A percentile compares a stretch with the other conserved stretches of the same genome.
These are phyloP conservation scores for Hyperopisus bebe DNA, from an alignment of 2,113 vertebrate genomes.

Conservation along the genomic window DNA sequence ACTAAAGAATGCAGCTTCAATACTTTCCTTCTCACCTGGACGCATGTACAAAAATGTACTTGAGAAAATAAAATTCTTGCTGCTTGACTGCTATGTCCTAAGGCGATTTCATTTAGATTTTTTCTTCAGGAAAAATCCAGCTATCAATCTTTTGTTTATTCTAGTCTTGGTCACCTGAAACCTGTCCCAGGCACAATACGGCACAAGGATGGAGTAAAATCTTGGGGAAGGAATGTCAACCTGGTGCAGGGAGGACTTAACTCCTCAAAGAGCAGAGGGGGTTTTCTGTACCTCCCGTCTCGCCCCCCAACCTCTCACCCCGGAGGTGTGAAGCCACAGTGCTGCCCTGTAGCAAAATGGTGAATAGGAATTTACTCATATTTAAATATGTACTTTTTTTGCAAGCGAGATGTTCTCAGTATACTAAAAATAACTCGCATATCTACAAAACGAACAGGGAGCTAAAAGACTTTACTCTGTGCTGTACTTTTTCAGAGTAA, in stretches of 20 bases:
- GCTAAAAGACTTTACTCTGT: background rate
- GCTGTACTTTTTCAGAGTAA: background rate
- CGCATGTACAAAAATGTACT: background rate
- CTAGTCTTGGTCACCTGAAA: background rate
- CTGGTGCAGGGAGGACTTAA: background rate
- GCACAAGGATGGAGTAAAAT: background rate
- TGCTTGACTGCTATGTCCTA: background rate
- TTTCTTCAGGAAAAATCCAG: background rate
- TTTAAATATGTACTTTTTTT: background rate
- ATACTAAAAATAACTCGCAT: background rate
- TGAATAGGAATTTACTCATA: background rate
- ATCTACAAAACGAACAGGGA: background rate
- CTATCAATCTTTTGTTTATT: background rate
- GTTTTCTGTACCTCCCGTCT: background rate
- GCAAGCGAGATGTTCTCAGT: background rate
- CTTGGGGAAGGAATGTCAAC: background rate
- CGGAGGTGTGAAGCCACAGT: background rate
- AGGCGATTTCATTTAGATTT: background rate
- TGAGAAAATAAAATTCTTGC: background rate
- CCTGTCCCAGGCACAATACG: too few relatives aligned
- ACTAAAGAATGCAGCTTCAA: background rate
- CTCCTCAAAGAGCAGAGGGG: background rate
- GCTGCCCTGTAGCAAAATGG: background rate
- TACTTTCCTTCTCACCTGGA: background rate
- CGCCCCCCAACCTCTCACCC: background rate